Evolutionary conservation across 2,113 vertebrate species (phyloP), one percentile per base, ranked within the genome.

Genomic region (Prinia subflava): DNA sequence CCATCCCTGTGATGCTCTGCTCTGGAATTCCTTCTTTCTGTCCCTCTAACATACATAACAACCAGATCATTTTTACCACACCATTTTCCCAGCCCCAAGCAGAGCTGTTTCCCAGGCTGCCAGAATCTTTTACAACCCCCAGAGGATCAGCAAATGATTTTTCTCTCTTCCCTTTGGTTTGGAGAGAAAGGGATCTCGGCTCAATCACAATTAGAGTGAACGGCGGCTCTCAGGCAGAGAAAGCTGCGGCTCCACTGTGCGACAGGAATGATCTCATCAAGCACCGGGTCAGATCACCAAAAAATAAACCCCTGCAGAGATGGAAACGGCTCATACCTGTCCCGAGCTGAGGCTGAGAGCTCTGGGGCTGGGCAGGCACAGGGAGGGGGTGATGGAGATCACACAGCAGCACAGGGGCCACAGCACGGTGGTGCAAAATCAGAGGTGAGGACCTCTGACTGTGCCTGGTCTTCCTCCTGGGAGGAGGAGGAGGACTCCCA

Each of bases 151-250:
- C 20, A 59, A 79, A 90, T 6, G 56, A 55, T 88, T 94, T 85
- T 70, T 78, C 62, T 53, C 62, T 91, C 88, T 87, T 89, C 31
- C 80, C 83, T 95, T 91, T 77, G 42, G 4, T 46, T 30, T 52
- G 10, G 11, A 80, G 89, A 63, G 89, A 70, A 94, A 81, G 24
- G 53, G 63, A 79, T 74, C 49, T 69, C 27, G 0, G 92, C 91
- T 95, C 94, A 55, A 27, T 23, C 76, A 79, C 71, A 93, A 94
- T 92, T 85, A 93, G 90, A 84, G 82, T 6, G 41, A 94, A 76
- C 83, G 52, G 78, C 87, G 13, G 95, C 97, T 92, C 49, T 24
- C 8, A 91, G 90, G 92, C 69, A 79, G 90, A 35, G 57, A 15
- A 68, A 78, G 87, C 79, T 87, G 81, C 15, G 5, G 65, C 74